Evolutionary conservation across 2,888 invertebrate genomes (phyloP), one percentile per base, ranked within the genome.

Genomic region (Blastobasis lacticolella): DNA sequence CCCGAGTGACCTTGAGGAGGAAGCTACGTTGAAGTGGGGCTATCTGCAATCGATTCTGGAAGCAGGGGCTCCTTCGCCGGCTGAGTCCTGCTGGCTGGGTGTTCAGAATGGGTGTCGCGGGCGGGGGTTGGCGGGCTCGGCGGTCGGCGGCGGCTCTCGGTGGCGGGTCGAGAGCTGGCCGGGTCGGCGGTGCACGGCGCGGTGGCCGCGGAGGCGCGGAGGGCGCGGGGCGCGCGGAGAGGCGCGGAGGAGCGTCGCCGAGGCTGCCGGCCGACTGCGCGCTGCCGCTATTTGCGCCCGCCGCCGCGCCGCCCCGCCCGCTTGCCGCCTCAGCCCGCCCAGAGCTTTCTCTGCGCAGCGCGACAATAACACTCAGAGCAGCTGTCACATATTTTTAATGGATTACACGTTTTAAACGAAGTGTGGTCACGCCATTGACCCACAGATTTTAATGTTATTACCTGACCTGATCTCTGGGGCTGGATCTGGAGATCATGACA

Each of bases 301-400:
- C 75, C 70, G 50, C 66, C 76, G 78, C 70, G 76, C 72, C 80
- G 68, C 76, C 76, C 81, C 78, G 75, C 76, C 63, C 68, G 60
- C 62, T 77, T 74, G 75, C 63, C 68, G 60, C 62, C 54, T 49
- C 67, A 66, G 67, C 70, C 71, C 73, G 69, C 73, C 71, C 70
- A 68, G 77, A 84, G 78, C 86, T 83, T 84, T 82, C 81, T 75
- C 81, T 85, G 86, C 86, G 86, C 86, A 82, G 74, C 81, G 80
- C 81, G 77, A 64, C 64, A 67, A 73, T 67, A 67, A 73, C 72
- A 71, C 67, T 73, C 70, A 71, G 66, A 68, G 67, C 71, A 68
- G 67, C 71, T 75, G 68, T 69, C 71, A 70, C 62, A 62, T 58
- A 46, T 48, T 46, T 46, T 51, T 49, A 48, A 23, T 49, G 42